A percentile compares a stretch with the other conserved stretches of the same genome.
Evolutionary conservation across 2,797 vertebrate species (phyloP).

Genomic region (Xiphophorus birchmanni): DNA sequence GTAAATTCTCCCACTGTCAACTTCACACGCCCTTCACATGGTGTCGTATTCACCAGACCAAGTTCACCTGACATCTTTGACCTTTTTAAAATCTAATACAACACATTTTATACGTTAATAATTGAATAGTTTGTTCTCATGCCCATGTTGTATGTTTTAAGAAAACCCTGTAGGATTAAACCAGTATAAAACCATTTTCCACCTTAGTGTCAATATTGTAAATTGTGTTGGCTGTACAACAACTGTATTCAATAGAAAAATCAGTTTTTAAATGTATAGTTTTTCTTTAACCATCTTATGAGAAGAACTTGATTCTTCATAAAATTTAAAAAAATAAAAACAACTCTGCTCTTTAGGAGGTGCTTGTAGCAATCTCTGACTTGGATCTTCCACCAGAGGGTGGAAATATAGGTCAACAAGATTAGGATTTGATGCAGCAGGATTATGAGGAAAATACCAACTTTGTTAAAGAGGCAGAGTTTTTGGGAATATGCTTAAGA

Average conservation of each 20-base stretch:
- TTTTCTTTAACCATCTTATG: not conserved
- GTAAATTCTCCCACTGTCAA: conserved; percentile 36
- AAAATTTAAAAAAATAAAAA: not conserved
- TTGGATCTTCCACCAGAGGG: not conserved
- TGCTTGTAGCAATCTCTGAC: not conserved
- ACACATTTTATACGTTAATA: not conserved
- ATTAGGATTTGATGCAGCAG: not conserved
- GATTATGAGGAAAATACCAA: not conserved
- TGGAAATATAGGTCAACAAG: not conserved
- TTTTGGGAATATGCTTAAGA: not conserved
- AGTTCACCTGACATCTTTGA: not conserved
- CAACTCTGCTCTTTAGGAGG: not conserved
- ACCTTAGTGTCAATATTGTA: not conserved
- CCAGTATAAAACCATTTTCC: not conserved
- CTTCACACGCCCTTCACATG: conserved; percentile 7
- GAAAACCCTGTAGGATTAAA: not conserved
- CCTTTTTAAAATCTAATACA: not conserved
- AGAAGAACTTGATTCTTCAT: not conserved
- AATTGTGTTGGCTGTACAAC: not conserved
- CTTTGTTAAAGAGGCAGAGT: not conserved
- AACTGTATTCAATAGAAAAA: not conserved
- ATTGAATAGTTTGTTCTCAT: not conserved
- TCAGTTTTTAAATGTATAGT: not conserved
- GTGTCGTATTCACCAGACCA: not conserved
- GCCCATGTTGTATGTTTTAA: not conserved